Evolutionary conservation across 2,888 invertebrate species (phyloP).

Genomic region (Ypsolopha scabrella): DNA sequence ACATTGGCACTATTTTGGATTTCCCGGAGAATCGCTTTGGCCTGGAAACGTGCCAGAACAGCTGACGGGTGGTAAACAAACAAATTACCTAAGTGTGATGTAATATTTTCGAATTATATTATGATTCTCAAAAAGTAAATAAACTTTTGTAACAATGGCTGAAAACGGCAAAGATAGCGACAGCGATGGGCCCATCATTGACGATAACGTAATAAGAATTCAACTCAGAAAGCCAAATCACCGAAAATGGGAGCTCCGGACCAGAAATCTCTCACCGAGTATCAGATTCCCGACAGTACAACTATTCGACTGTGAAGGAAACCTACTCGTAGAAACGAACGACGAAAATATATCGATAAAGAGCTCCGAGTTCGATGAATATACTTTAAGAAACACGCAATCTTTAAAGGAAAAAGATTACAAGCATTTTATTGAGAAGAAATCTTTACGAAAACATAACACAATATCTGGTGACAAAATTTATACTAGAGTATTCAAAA

Average conservation of each 20-base stretch:
- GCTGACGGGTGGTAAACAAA: constrained; percentile 62
- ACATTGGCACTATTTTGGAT: constrained; percentile 63
- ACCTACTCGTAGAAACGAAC: constrained; percentile 71
- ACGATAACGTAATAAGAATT: constrained; percentile 70
- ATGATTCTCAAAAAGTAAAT: constrained; percentile 19
- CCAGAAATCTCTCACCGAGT: constrained; percentile 72
- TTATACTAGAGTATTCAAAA: constrained; percentile 51
- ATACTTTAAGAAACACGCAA: constrained; percentile 32
- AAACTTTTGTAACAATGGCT: constrained; percentile 31
- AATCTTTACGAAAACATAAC: constrained; percentile 47
- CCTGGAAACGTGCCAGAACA: constrained; percentile 54
- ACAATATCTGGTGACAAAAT: constrained; percentile 54
- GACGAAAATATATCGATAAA: constrained; percentile 66
- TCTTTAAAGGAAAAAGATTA: constrained; percentile 53
- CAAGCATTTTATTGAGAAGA: constrained; percentile 42
- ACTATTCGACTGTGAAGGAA: constrained; percentile 73
- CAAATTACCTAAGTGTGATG: constrained; percentile 39
- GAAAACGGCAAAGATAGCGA: constrained; percentile 43
- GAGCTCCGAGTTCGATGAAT: constrained; percentile 44
- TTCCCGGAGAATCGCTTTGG: constrained; percentile 44
- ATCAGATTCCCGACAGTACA: constrained; percentile 72
- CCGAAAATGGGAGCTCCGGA: constrained; percentile 75
- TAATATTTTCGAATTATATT: constrained; percentile 16
- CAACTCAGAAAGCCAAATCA: constrained; percentile 72
- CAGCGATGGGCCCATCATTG: constrained; percentile 57